Conservation (phyloP, 2,797 vertebrate genomes). For the Esox masquinongy region DNA sequence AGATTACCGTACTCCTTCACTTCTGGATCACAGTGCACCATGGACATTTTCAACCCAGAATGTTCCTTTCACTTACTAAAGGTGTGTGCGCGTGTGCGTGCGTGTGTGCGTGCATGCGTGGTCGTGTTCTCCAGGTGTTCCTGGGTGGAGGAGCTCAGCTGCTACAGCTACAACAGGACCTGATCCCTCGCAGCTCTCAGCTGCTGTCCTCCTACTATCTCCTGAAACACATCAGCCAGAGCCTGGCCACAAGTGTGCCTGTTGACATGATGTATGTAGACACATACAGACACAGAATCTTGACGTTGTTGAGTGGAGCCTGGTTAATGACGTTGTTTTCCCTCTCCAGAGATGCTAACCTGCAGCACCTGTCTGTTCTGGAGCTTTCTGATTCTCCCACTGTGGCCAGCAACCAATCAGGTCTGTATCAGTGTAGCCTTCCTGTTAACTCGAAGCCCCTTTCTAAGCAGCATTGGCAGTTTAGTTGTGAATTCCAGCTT, state of each 20-base stretch:
- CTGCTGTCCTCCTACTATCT: conserved; percentile 89
- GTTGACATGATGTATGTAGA: conserved; percentile 86
- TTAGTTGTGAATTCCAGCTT: not conserved
- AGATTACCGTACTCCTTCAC: too few species aligned
- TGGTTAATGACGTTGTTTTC: not conserved
- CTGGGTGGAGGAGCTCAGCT: conserved; percentile 80
- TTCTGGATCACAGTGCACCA: too few species aligned
- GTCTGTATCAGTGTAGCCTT: conserved; percentile 63
- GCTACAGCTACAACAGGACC: conserved; percentile 90
- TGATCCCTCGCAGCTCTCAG: conserved; percentile 87
- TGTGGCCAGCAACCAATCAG: conserved; percentile 71
- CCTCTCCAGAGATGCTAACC: conserved; percentile 86
- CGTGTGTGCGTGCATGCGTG: not conserved
- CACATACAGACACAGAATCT: not conserved
- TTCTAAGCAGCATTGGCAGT: not conserved
- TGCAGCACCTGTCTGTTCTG: conserved; percentile 91
- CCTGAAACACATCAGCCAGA: conserved; percentile 84
- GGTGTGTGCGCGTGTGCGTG: too few species aligned
- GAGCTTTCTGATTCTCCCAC: conserved; percentile 84
- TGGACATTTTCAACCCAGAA: too few species aligned
- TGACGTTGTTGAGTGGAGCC: not conserved
- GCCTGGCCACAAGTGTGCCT: conserved; percentile 81
- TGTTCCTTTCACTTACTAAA: too few species aligned
- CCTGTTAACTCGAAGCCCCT: not conserved
- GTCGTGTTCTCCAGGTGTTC: conserved; percentile 70